Base-by-base conservation (phyloP, 2,113 vertebrate species). In the Willisornis vidua region DNA sequence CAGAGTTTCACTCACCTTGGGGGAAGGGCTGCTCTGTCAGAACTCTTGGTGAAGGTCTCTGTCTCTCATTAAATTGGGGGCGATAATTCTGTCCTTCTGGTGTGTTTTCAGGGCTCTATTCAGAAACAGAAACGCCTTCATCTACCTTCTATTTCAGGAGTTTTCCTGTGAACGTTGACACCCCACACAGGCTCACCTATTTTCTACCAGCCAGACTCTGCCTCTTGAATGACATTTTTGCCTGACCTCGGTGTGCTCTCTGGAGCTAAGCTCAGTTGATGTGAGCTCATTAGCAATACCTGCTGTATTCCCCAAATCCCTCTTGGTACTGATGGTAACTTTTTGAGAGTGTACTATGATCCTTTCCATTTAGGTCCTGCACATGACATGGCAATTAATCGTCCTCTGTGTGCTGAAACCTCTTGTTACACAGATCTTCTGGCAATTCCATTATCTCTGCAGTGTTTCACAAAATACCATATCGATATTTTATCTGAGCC, bases 1-100 rank as follows among this genome's bases (percentile, higher is more conserved):
- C 54, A 29, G 26, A 0, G 0, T 54, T 83, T 19, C 45, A 6
- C 19, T 20, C 58, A 49, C 25, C 41, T 35, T 49, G 54, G 13
- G 28, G 61, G 19, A 83, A 73, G 58, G 15, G 31, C 49, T 52
- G 37, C 16, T 74, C 24, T 52, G 54, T 46, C 31, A 81, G 61
- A 48, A 33, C 15, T n/a, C n/a, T 35, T 45, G 20, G 9, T 67
- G 57, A 35, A 68, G 0, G 0, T 49, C 48, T 65, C 68, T 0
- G 0, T 49, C 48, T 65, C 68, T 68, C 31, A 20, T 74, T 82
- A 58, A 55, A 76, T 23, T 24, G 22, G 14, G 19, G 59, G 4
- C 31, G 52, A 83, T 54, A 35, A 13, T 68, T 26, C 25, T 55
- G 5, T 55, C 17, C 9, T 66, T 23, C 46, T n/a, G 13, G 19